Evolutionary conservation across 2,113 vertebrate species (phyloP).

Genomic region (Mirounga angustirostris): DNA sequence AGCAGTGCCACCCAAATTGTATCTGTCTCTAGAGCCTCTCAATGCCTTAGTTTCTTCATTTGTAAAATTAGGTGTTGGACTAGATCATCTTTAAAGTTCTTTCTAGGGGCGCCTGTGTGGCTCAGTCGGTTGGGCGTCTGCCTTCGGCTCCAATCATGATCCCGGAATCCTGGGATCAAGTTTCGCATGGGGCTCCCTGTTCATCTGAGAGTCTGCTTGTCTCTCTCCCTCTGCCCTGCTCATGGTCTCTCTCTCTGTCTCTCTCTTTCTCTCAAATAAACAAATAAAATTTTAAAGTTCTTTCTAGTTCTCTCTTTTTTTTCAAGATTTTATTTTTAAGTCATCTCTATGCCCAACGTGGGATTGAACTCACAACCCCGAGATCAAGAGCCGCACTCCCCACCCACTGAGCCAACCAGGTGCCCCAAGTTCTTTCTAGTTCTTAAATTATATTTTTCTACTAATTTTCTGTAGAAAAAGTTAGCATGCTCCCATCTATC

Average conservation of each 20-base stretch:
- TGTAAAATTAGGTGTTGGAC: constrained; percentile 3
- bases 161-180: neutral
- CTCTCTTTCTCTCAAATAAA: neutral
- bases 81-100: neutral
- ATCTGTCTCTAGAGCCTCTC: neutral
- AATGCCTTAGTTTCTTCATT: neutral
- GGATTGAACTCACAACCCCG: neutral
- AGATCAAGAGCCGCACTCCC: neutral
- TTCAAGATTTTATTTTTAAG: neutral
- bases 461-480: constrained; percentile 10
- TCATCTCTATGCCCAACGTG: neutral
- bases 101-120: neutral
- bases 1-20: neutral
- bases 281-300: neutral
- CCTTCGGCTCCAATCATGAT: neutral
- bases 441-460: constrained; percentile 23
- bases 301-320: neutral
- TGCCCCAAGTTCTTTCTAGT: neutral
- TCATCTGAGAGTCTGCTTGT: neutral
- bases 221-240: neutral
- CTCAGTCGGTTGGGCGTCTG: neutral
- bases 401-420: neutral
- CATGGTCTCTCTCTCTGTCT: neutral
- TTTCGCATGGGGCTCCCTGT: neutral
- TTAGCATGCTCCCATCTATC: neutral